A percentile compares a stretch with the other conserved stretches of the same genome.
Evolutionary conservation across 2,888 invertebrate species (phyloP).

Genomic region (Caenorhabditis angaria): DNA sequence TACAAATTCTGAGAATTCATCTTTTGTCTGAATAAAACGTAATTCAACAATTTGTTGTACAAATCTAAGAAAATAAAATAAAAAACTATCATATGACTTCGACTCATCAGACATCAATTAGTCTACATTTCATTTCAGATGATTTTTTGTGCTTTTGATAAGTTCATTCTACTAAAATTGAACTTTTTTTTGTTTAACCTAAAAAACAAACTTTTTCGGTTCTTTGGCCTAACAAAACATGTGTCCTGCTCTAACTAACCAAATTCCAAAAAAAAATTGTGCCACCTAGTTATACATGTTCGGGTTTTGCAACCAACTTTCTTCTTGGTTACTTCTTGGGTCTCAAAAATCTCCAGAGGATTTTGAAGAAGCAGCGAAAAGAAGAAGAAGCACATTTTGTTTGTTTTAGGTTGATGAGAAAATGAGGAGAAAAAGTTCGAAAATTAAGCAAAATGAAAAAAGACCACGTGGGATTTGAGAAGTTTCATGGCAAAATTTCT

Average conservation of each 20-base stretch:
- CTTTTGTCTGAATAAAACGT: neutral
- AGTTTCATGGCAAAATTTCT: neutral
- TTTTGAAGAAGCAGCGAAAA: neutral
- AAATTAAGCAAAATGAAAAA: neutral
- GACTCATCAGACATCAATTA: no score
- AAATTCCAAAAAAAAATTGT: neutral
- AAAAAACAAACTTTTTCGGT: no score
- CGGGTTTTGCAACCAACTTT: neutral
- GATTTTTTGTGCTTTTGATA: no score
- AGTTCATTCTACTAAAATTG: no score
- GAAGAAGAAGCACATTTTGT: neutral
- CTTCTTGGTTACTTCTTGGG: neutral
- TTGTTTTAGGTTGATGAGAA: constrained; percentile 3
- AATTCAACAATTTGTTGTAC: no score
- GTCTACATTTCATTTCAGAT: no score
- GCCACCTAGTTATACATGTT: neutral
- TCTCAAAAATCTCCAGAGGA: neutral
- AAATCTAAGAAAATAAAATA: no score
- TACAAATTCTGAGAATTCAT: neutral
- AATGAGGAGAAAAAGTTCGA: neutral
- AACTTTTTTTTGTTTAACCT: no score
- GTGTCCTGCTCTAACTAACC: neutral
- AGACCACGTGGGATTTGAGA: constrained; percentile 6
- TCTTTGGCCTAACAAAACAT: no score
- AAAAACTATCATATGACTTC: no score